These are phyloP conservation scores for Eurystomus gularis DNA, from an alignment of 2,113 vertebrate genomes.

Conservation along the genomic window DNA sequence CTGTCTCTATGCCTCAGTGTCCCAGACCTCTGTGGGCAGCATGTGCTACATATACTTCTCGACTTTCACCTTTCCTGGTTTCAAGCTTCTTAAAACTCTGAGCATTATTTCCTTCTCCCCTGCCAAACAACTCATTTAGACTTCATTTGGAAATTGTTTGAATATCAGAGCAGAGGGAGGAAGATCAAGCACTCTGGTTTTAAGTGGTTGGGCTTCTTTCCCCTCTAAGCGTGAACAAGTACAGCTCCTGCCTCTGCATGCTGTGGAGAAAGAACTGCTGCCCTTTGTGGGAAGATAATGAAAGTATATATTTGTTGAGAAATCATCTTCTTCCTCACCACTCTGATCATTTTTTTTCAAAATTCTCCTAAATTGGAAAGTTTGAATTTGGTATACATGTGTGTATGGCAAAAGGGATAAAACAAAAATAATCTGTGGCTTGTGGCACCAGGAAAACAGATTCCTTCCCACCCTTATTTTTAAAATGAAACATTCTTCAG, in stretches of 20 bases:
- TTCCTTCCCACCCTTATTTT: slow-evolving; percentile 18
- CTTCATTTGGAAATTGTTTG: background rate
- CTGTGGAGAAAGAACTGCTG: background rate
- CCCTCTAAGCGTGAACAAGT: background rate
- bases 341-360: background rate
- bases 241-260: background rate
- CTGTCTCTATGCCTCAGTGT: slow-evolving; percentile 45
- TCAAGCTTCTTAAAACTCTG: background rate
- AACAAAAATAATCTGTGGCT: background rate
- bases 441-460: background rate
- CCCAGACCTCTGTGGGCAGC: background rate
- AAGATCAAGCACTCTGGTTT: background rate
- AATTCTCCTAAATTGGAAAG: background rate
- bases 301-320: background rate
- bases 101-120: background rate
- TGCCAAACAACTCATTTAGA: background rate
- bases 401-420: background rate
- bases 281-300: background rate
- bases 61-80: background rate
- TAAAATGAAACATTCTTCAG: slow-evolving; percentile 25
- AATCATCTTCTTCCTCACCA: background rate
- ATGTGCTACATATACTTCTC: background rate
- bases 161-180: background rate
- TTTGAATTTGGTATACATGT: background rate
- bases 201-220: background rate